These are phyloP conservation scores for Trialeurodes vaporariorum DNA, from an alignment of 1,140 invertebrate species.

Conservation along the genomic window DNA sequence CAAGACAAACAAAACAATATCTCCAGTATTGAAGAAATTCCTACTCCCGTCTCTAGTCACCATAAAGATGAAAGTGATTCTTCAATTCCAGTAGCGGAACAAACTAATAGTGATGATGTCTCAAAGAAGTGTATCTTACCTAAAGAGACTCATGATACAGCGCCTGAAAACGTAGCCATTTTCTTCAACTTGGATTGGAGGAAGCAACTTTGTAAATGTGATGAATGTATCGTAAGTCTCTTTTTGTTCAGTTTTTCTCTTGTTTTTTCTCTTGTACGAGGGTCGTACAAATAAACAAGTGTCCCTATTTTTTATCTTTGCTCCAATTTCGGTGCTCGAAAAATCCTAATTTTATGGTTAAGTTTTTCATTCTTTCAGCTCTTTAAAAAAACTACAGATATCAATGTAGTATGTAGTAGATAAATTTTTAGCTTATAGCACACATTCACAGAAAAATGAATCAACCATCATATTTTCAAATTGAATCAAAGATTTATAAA, in stretches of 20 bases:
- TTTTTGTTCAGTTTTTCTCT: not conserved
- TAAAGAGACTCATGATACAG: not conserved
- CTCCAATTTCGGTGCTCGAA: too few species aligned
- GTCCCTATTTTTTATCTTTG: too few species aligned
- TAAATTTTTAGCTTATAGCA: too few species aligned
- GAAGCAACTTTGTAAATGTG: not conserved
- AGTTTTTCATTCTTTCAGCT: too few species aligned
- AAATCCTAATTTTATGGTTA: too few species aligned
- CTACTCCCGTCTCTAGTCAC: not conserved
- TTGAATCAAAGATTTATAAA: too few species aligned
- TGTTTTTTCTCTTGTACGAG: too few species aligned
- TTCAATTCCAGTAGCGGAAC: not conserved
- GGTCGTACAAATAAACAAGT: too few species aligned
- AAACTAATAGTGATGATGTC: not conserved
- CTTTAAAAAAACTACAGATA: too few species aligned
- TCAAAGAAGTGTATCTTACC: not conserved
- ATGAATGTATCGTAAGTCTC: not conserved
- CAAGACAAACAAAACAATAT: not conserved
- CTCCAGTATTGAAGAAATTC: not conserved
- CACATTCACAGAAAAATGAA: too few species aligned
- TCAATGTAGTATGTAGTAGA: too few species aligned
- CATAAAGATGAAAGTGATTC: not conserved
- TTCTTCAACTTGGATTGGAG: not conserved
- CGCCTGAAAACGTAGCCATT: not conserved
- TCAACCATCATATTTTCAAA: too few species aligned